A percentile compares a stretch with the other conserved stretches of the same genome.
phyloP scores from a whole-genome alignment of 2,888 invertebrate species.

The Chromoteleia sp. region DNA sequence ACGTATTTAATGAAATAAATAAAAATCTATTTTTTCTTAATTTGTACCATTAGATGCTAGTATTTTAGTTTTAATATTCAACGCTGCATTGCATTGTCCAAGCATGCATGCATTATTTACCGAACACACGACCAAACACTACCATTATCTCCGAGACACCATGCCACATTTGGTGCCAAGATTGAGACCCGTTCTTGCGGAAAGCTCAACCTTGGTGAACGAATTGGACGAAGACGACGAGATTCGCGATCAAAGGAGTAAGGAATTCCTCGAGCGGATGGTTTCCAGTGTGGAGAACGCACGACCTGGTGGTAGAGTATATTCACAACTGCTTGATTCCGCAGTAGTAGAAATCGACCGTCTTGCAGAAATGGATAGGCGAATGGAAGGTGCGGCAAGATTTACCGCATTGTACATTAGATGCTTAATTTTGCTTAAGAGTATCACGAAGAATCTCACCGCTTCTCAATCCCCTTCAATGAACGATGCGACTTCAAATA shows the following conservation, averaged over 20 bases:
- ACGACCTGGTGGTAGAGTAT: constrained; percentile 86
- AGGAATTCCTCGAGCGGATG: constrained; percentile 90
- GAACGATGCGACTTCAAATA: constrained; percentile 83
- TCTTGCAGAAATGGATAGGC: constrained; percentile 92
- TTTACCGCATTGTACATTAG: constrained; percentile 93
- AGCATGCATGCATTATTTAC: constrained; percentile 97
- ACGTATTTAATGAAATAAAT: no score
- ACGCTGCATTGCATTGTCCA: constrained; percentile 95
- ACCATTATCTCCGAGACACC: constrained; percentile 95
- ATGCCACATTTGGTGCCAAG: constrained; percentile 95
- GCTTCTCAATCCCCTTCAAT: constrained; percentile 82
- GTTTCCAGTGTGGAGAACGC: constrained; percentile 90
- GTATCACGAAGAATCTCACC: constrained; percentile 83
- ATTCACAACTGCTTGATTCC: constrained; percentile 84
- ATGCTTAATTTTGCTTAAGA: constrained; percentile 86
- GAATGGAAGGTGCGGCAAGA: constrained; percentile 92
- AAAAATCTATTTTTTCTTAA: constrained; percentile 39
- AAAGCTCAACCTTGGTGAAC: constrained; percentile 67
- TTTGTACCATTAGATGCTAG: constrained; percentile 89
- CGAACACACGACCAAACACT: constrained; percentile 96
- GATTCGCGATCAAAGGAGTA: constrained; percentile 77
- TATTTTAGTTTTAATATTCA: constrained; percentile 95
- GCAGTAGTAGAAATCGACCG: constrained; percentile 86
- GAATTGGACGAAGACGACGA: constrained; percentile 76
- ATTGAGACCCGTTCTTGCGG: constrained; percentile 84